Evolutionary conservation across 1,140 invertebrate species (phyloP).

Genomic region (Apis laboriosa): DNA sequence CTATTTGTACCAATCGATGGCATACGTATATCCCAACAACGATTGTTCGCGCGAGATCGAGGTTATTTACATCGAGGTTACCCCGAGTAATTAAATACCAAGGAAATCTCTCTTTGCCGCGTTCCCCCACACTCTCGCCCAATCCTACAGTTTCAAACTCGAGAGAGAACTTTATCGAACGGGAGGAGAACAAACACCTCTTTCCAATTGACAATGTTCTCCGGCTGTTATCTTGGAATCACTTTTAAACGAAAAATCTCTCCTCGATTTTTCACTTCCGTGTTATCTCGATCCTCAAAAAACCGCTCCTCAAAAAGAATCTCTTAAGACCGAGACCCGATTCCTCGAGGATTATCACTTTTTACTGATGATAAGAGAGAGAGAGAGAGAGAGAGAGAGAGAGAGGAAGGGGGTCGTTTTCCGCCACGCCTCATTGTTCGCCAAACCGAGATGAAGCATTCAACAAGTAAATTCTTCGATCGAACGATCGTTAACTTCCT

Average conservation of each 20-base stretch:
- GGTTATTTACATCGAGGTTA: conserved; percentile 1
- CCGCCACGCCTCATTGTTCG: not conserved
- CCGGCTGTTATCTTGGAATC: too few relatives aligned
- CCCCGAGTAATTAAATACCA: not conserved
- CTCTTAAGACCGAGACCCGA: too few relatives aligned
- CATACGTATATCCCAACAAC: not conserved
- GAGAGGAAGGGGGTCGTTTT: not conserved
- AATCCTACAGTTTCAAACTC: not conserved
- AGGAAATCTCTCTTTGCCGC: not conserved
- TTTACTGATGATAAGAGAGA: not conserved
- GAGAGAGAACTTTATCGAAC: not conserved
- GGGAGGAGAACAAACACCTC: too few relatives aligned
- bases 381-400: not conserved
- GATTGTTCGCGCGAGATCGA: not conserved
- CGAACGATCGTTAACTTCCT: not conserved
- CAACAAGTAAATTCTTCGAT: conserved; percentile 17
- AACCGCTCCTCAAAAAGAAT: too few relatives aligned
- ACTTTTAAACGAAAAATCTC: too few relatives aligned
- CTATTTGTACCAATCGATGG: not conserved
- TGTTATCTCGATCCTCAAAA: too few relatives aligned
- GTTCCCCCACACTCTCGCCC: not conserved
- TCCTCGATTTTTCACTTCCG: too few relatives aligned
- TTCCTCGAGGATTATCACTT: too few relatives aligned
- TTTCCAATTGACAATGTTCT: too few relatives aligned
- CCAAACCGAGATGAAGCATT: not conserved